Percentiles rank a stretch among this genome's conserved stretches.
Conservation (phyloP, 1,140 invertebrate genomes). For the Penaeus indicus region DNA sequence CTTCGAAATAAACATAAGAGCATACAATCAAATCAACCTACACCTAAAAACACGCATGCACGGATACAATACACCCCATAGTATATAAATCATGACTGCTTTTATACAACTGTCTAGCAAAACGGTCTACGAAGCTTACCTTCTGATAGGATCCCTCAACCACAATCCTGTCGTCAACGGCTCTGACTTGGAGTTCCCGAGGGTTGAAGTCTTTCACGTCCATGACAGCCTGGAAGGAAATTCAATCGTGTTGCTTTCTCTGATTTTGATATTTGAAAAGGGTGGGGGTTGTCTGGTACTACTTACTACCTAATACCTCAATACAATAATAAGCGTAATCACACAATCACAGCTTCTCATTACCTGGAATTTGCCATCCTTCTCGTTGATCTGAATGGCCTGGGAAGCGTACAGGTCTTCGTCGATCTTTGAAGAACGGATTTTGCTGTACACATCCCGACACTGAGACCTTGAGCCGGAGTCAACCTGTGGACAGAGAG, state of each 20-base stretch:
- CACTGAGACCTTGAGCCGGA: constrained; percentile 38
- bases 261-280: too few species aligned
- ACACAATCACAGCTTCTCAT: background rate
- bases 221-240: constrained; percentile 75
- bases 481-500: constrained; percentile 22
- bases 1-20: too few species aligned
- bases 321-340: background rate
- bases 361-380: constrained; percentile 60
- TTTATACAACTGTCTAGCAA: background rate
- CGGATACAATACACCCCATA: too few species aligned
- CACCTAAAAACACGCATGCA: too few species aligned
- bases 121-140: constrained; percentile 67
- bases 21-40: too few species aligned
- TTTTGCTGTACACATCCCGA: constrained; percentile 51
- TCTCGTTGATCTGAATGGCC: constrained; percentile 52
- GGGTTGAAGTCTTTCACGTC: constrained; percentile 90
- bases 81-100: too few species aligned
- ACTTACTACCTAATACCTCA: background rate
- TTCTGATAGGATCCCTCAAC: constrained; percentile 83
- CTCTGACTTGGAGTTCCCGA: constrained; percentile 86
- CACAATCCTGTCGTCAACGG: constrained; percentile 77
- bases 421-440: constrained; percentile 47
- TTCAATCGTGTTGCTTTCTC: too few species aligned
- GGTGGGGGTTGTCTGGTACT: too few species aligned
- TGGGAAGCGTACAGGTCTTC: constrained; percentile 56